These are phyloP conservation scores for Eucriotettix oculatus DNA, from an alignment of 2,888 invertebrate species.

Conservation along the genomic window DNA sequence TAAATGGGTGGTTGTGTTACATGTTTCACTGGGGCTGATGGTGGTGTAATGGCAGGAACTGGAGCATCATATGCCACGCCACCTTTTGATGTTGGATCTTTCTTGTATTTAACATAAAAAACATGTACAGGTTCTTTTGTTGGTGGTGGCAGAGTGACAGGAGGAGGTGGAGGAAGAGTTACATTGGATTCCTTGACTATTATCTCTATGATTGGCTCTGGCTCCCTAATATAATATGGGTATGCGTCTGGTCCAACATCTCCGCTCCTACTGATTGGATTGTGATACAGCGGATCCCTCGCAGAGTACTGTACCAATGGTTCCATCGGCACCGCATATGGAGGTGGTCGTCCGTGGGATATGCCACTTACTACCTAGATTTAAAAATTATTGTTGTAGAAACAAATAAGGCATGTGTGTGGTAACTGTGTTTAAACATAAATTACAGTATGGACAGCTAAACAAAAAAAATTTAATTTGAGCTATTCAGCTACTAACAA, in stretches of 20 bases:
- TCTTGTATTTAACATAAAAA: conserved; percentile 80
- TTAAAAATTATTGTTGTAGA: too few species aligned
- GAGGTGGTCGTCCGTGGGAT: conserved; percentile 28
- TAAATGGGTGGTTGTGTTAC: conserved; percentile 14
- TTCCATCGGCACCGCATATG: conserved; percentile 67
- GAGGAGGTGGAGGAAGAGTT: conserved; percentile 43
- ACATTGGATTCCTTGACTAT: conserved; percentile 83
- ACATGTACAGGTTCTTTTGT: conserved; percentile 47
- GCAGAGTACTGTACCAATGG: conserved; percentile 64
- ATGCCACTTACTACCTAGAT: too few species aligned
- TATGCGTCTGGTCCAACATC: conserved; percentile 1
- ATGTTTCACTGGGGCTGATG: conserved; percentile 27
- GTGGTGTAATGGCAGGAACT: conserved; percentile 58
- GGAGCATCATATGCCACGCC: conserved; percentile 62
- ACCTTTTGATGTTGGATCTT: conserved; percentile 43
- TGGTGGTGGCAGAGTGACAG: conserved; percentile 32
- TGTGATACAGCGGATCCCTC: conserved; percentile 46
- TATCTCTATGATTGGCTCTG: conserved; percentile 67
- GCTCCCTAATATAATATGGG: conserved; percentile 14
- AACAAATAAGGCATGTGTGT: too few species aligned
- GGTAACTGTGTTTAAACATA: too few species aligned
- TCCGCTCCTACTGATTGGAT: conserved; percentile 1
- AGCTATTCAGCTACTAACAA: too few species aligned
- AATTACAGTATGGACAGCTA: too few species aligned
- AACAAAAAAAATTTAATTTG: too few species aligned